Evolutionary conservation across 2,888 invertebrate species (phyloP).

Genomic region (Tricholauxania praeusta): DNA sequence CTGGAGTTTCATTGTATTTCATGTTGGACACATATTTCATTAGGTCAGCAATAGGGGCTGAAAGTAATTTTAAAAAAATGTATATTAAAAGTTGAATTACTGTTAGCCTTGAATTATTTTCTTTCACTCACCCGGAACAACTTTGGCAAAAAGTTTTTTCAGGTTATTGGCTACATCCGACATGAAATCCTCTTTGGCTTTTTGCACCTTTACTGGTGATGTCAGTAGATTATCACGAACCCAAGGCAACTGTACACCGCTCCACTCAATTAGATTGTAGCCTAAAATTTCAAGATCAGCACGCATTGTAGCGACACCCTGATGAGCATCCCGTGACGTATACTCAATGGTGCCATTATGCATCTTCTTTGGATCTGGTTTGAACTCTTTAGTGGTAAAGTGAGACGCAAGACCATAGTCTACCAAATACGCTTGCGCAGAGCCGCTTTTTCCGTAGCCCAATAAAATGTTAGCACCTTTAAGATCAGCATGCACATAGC

Average conservation of each 20-base stretch:
- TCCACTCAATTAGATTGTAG: conserved; percentile 95
- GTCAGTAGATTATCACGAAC: conserved; percentile 73
- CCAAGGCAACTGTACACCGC: conserved; percentile 88
- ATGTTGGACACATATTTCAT: conserved; percentile 77
- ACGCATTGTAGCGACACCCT: conserved; percentile 88
- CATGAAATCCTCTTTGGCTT: conserved; percentile 78
- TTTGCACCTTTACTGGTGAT: conserved; percentile 74
- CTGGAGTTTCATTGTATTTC: conserved; percentile 78
- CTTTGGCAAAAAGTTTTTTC: conserved; percentile 60
- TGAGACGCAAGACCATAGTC: conserved; percentile 93
- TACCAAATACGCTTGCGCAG: conserved; percentile 85
- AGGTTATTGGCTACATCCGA: conserved; percentile 63
- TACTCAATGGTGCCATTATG: conserved; percentile 99
- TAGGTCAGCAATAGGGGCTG: conserved; percentile 74
- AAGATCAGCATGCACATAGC: conserved; percentile 95
- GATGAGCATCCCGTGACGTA: conserved; percentile 95
- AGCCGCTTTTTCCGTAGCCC: conserved; percentile 75
- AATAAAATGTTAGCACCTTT: conserved; percentile 94
- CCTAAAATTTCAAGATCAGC: conserved; percentile 95
- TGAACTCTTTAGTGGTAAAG: conserved; percentile 82
- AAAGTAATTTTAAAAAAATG: conserved; percentile 54
- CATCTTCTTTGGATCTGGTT: conserved; percentile 89
- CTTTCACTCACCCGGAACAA: conserved; percentile 66
- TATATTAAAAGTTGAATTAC: background rate
- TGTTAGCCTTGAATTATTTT: background rate